Evolutionary conservation across 1,140 invertebrate species (phyloP), one percentile per base, ranked within the genome.

Genomic region (Hypsibius dujardini): DNA sequence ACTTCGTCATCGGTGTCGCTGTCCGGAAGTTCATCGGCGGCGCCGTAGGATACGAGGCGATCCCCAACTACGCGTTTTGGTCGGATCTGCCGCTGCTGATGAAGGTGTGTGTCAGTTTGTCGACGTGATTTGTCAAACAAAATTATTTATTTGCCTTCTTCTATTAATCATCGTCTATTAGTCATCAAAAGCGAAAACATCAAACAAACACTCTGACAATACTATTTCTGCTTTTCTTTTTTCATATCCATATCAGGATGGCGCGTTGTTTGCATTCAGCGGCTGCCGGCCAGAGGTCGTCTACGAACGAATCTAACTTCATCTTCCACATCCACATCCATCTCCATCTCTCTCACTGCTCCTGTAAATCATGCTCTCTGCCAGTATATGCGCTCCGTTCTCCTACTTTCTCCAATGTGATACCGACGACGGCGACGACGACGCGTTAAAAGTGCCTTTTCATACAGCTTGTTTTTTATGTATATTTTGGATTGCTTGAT

Each of bases 31-130:
- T 74, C 15, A 73, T 71, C 28, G 56, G 74, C 45, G 75, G 75
- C 40, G 75, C 74, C 2, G 69, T 70, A 70, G 75, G 75, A 1
- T 71, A 67, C 70, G 75, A 74, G 28, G 59, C 72, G 28, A 71
- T 75, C 47, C 75, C 75, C 47, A 70, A 75, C 47, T 62, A 73
- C 59, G 73, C 73, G 56, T 75, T 75, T 70, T 75, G 75, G 75
- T 47, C 50, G n/a, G 75, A 74, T 69, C 73, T 75, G n/a, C 75
- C 75, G 1, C 50, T 75, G 14, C 69, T 73, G 59, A 72, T 75
- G 1, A 46, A 67, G 67, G 75, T 75, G 72, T 71, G 71, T 72
- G 40, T 47, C 46, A 47, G n/a, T n/a, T 3, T 47, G 1, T 47
- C n/a, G 2, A 47, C 46, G n/a, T 70, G n/a, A 3, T n/a, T 2